Base-by-base conservation (phyloP, 1,140 invertebrate species). In the Tachypleus tridentatus region DNA sequence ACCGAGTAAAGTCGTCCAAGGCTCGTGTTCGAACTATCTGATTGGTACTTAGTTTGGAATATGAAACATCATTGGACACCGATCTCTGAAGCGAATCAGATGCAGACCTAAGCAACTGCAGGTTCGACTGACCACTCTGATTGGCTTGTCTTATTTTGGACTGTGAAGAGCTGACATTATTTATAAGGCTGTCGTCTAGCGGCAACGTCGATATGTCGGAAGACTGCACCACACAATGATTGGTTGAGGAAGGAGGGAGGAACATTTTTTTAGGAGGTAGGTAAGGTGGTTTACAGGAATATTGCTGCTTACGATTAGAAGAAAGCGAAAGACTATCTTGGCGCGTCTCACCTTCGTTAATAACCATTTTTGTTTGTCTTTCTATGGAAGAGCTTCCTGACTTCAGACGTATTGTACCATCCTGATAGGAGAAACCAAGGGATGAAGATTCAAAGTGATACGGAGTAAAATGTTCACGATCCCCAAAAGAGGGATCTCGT, bases 161-260 rank as follows among this genome's bases (percentile, higher is more conserved):
- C 62, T 54, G 59, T 9, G 51, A 65, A 59, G 8, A 51, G 61
- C 3, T 7, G 11, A 48, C 60, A 11, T 64, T 76, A 9, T 78
- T 74, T 63, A 78, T 77, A 51, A 53, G 11, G 63, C 11, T 54
- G 58, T 51, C 59, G 79, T 76, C 6, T 80, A 82, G 49, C 83
- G 83, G 68, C 84, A 72, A 71, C 80, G 81, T 4, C 83, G 84
- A 67, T 81, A 82, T 49, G 86, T 87, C 4, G 87, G 87, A 57
- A 87, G 89, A n/a, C 87, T 86, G 66, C 29, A 89, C 77, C 4
- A 87, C 88, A 49, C 87, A 88, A 70, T 87, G 83, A 51, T 87
- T 90, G 64, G 86, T 88, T 58, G 88, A 80, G 9, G 88, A 88
- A 29, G 88, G 88, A 52, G 88, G 88, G n/a, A 88, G 88, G 50